Base-by-base conservation (phyloP, 2,797 vertebrate genomes). In the Lithobates pipiens region DNA sequence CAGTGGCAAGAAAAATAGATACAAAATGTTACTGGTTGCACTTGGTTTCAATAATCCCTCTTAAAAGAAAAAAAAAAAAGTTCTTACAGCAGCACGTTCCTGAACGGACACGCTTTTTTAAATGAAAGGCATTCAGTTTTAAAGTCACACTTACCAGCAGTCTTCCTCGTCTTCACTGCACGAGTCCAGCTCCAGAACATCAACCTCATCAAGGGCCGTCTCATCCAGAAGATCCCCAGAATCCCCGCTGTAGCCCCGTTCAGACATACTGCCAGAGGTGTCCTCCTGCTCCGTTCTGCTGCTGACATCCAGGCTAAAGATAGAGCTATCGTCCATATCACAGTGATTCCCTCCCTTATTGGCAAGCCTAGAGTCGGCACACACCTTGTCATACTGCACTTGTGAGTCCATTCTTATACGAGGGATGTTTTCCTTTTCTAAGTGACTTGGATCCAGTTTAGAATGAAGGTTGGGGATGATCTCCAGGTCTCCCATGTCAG, bases 151-250 rank as follows among this genome's bases (percentile, higher is more conserved):
- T 0, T 96, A 98, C 97, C 97, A 98, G 86, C 95, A 95, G 90
- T 96, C 94, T 68, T 96, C 96, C 0, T 96, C 96, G 13, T 96
- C 96, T 0, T 94, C 95, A 1, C 89, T 92, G 89, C 94, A 95
- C 0, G 86, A 89, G 69, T 95, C 95, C 85, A 98, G 92, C 89
- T 98, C 95, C 0, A 98, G 90, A 87, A 97, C 94, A 25, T 97
- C 96, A 82, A 97, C 95, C 80, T 97, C 96, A 69, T 98, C 97
- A 89, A 97, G 93, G 1, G 95, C 94, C 0, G 91, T 91, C 25
- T 94, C 91, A 77, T 29, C 68, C 0, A 80, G 42, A 0, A 89
- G n/a, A 13, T 46, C 34, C 0, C 90, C 89, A 36, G 92, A 88
- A 23, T 89, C 91, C 2, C 89, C 94, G 5, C 0, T 3, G n/a